A percentile compares a stretch with the other conserved stretches of the same genome.
These are phyloP conservation scores for Schizotus pectinicornis DNA, from an alignment of 2,888 invertebrate species.

Conservation along the genomic window DNA sequence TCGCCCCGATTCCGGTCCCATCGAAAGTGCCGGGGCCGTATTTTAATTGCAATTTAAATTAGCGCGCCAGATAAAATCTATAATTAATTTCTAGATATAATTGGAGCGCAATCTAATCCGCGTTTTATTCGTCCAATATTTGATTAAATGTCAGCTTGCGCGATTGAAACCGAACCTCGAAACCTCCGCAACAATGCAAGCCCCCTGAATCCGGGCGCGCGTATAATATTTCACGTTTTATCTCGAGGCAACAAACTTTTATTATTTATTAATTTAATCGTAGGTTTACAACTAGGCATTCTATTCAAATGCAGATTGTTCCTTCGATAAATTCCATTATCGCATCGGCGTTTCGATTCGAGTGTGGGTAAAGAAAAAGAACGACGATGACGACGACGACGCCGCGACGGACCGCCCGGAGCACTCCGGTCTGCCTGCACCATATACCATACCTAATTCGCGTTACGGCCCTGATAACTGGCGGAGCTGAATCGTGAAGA, in stretches of 20 bases:
- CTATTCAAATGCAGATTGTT: constrained; percentile 36
- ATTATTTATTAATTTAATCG: constrained; percentile 35
- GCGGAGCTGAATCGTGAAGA: not conserved
- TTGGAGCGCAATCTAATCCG: not conserved
- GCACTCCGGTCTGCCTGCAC: not conserved
- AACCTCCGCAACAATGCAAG: not conserved
- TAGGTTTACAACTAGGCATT: constrained; percentile 33
- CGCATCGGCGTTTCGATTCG: not conserved
- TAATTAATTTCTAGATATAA: constrained; percentile 18
- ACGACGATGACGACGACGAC: constrained; percentile 2
- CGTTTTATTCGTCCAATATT: not conserved
- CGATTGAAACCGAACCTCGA: not conserved
- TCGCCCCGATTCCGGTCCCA: no score
- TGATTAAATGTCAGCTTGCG: constrained; percentile 2
- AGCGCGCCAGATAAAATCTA: constrained; percentile 21
- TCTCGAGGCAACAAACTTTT: constrained; percentile 30
- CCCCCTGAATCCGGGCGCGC: not conserved
- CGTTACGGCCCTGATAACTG: constrained; percentile 18
- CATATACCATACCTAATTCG: constrained; percentile 23
- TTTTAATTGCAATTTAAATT: constrained; percentile 26
- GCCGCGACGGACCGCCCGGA: constrained; percentile 5
- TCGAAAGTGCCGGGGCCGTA: no score
- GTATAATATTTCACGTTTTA: constrained; percentile 6
- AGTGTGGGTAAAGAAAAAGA: constrained; percentile 6
- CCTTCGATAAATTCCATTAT: constrained; percentile 20